phyloP scores from a whole-genome alignment of 2,797 vertebrate genomes.

The Tinamus major region DNA sequence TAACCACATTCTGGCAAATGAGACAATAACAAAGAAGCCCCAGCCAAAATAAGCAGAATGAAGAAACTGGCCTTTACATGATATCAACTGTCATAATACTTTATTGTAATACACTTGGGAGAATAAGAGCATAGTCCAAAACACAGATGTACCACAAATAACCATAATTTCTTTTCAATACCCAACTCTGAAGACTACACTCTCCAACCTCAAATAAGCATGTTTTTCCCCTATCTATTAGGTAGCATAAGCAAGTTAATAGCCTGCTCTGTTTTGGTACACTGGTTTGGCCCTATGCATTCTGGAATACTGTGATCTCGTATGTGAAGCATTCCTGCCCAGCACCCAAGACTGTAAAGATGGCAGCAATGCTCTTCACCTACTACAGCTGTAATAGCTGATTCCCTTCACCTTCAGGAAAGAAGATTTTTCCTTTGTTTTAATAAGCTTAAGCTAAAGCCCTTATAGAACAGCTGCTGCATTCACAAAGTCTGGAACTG shows the following conservation, averaged over 20 bases:
- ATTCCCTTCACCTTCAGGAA: conserved; percentile 41
- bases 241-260: neutral
- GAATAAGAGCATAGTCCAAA: neutral
- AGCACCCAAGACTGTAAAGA: neutral
- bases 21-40: neutral
- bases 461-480: conserved; percentile 59
- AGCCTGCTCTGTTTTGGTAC: neutral
- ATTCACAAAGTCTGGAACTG: neutral
- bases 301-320: neutral
- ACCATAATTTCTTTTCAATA: neutral
- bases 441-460: conserved; percentile 67
- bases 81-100: neutral
- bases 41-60: neutral
- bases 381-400: neutral
- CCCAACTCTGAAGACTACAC: neutral
- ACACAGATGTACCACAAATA: neutral
- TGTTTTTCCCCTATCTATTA: neutral
- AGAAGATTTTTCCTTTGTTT: conserved; percentile 57
- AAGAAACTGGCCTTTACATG: neutral
- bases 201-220: neutral
- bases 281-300: neutral
- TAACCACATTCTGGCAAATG: neutral
- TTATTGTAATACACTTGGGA: neutral
- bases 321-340: accelerated
- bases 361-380: neutral